These are phyloP conservation scores for Rhagoletis zephyria DNA, from an alignment of 1,140 invertebrate genomes.

Conservation along the genomic window DNA sequence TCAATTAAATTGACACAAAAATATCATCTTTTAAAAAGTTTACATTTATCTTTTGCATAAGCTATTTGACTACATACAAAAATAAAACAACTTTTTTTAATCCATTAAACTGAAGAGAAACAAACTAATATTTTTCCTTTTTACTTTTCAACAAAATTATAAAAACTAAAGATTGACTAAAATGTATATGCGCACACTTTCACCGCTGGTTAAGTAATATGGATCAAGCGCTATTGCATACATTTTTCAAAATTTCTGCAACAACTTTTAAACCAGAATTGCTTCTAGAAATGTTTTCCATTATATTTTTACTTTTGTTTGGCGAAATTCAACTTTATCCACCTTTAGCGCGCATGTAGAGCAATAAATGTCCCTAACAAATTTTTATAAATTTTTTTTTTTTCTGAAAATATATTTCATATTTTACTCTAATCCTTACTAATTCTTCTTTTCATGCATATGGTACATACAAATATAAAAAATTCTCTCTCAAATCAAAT, in stretches of 20 bases:
- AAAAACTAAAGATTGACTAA: not conserved
- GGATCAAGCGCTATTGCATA: too few relatives aligned
- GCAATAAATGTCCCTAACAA: not conserved
- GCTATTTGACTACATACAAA: too few relatives aligned
- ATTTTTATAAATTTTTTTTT: not conserved
- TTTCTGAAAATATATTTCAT: not conserved
- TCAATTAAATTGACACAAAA: not conserved
- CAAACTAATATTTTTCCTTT: not conserved
- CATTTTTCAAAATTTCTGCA: too few relatives aligned
- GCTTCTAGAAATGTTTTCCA: too few relatives aligned
- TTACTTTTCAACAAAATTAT: not conserved
- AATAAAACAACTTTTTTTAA: not conserved
- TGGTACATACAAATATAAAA: not conserved
- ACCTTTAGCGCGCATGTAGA: not conserved
- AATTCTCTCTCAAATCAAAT: slow-evolving; percentile 4
- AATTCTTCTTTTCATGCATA: not conserved
- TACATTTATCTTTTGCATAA: not conserved
- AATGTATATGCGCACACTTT: not conserved
- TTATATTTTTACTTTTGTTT: too few relatives aligned
- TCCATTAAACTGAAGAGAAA: not conserved
- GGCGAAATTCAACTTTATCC: too few relatives aligned
- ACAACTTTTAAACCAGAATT: too few relatives aligned
- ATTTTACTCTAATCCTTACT: not conserved
- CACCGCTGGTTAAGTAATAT: too few relatives aligned
- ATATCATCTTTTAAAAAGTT: not conserved